Percentiles rank a stretch among this genome's conserved stretches.
Conservation (phyloP, 2,113 vertebrate genomes). For the Otus sunia region DNA sequence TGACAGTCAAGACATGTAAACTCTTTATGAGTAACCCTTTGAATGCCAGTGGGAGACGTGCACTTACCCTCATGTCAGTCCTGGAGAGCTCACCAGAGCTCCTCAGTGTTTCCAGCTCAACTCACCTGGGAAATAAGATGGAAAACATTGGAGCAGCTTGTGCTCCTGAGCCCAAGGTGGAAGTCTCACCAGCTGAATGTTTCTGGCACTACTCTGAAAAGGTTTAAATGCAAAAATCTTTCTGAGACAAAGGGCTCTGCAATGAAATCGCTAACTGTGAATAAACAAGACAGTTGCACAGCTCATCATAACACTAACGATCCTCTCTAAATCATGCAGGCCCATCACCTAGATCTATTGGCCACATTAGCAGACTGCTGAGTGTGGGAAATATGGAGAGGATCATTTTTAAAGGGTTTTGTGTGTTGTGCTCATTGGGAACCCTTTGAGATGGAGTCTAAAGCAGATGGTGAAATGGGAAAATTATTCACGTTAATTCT, state of each 20-base stretch:
- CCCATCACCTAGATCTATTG: constrained; percentile 51
- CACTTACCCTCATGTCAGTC: neutral
- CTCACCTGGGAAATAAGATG: fast-evolving
- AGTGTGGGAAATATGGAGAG: constrained; percentile 18
- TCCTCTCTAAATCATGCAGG: constrained; percentile 34
- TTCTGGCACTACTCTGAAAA: neutral
- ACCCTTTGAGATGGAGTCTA: constrained; percentile 12
- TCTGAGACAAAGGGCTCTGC: neutral
- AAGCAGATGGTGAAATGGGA: constrained; percentile 54
- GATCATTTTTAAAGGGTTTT: constrained; percentile 34
- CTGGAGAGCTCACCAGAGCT: neutral
- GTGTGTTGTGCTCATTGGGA: neutral
- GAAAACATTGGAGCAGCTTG: neutral
- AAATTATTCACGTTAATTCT: constrained; percentile 40
- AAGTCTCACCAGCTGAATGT: neutral
- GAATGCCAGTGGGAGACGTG: fast-evolving
- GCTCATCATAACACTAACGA: constrained; percentile 61
- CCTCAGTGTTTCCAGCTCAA: neutral
- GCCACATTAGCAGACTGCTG: constrained; percentile 54
- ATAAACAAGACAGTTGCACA: constrained; percentile 50
- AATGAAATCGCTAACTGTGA: constrained; percentile 20
- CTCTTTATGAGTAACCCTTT: neutral
- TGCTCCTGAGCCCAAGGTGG: neutral
- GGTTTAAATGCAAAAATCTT: neutral
- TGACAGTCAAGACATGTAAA: neutral